phyloP scores from a whole-genome alignment of 1,140 invertebrate genomes.

The Radopholus similis region DNA sequence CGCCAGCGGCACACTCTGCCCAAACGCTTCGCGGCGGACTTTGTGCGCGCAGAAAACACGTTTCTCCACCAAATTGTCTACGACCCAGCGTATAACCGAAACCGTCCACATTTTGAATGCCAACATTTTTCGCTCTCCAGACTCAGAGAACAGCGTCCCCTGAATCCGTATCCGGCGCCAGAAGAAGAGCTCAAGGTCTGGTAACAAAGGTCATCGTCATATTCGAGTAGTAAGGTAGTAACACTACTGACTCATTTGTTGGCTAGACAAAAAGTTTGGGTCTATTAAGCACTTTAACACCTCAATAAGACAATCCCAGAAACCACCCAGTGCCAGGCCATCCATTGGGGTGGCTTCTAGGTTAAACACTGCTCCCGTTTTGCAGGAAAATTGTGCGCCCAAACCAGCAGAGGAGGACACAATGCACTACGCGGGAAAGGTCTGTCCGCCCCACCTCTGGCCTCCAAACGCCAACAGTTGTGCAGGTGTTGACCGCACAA shows the following conservation, averaged over 20 bases:
- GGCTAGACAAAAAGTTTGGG: not conserved
- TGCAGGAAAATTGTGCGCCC: not conserved
- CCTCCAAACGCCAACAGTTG: too few species aligned
- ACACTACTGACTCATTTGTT: not conserved
- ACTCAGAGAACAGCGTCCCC: slow-evolving; percentile 3
- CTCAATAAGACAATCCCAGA: not conserved
- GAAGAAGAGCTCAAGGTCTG: slow-evolving; percentile 5
- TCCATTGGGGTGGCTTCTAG: too few species aligned
- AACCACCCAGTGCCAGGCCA: not conserved
- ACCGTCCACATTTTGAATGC: not conserved
- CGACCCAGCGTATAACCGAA: slow-evolving; percentile 38
- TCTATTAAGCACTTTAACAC: not conserved
- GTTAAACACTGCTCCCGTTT: too few species aligned
- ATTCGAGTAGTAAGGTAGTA: not conserved
- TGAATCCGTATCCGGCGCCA: slow-evolving; percentile 19
- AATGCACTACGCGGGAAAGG: slow-evolving; percentile 11
- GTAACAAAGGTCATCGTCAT: not conserved
- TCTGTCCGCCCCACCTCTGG: not conserved
- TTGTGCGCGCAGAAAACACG: slow-evolving; percentile 46
- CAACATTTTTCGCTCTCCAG: slow-evolving; percentile 6
- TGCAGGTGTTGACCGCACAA: not conserved
- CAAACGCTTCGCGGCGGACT: slow-evolving; percentile 30
- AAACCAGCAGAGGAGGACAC: not conserved
- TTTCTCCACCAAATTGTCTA: slow-evolving; percentile 48
- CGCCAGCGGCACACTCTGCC: slow-evolving; percentile 8